A percentile compares a stretch with the other conserved stretches of the same genome.
These are phyloP conservation scores for Sternotherus odoratus DNA, from an alignment of 2,797 vertebrate genomes.

Conservation along the genomic window DNA sequence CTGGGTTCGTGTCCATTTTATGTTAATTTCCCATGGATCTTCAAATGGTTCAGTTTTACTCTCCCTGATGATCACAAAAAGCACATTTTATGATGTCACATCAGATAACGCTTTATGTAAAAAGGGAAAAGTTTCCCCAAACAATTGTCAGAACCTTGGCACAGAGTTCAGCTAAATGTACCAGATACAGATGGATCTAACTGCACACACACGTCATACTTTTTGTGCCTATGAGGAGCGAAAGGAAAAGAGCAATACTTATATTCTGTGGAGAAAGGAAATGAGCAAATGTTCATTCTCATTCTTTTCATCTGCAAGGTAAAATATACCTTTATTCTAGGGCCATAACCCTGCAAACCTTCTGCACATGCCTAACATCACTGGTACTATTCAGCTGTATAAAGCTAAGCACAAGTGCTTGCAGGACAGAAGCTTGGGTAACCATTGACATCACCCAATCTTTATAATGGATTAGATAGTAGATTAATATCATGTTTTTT, in stretches of 20 bases:
- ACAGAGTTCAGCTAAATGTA: background rate
- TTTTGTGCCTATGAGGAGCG: background rate
- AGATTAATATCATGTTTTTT: background rate
- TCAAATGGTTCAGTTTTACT: background rate
- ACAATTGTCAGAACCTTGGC: background rate
- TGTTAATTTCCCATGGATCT: background rate
- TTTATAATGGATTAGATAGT: background rate
- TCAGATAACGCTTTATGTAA: background rate
- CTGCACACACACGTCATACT: background rate
- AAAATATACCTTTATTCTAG: background rate
- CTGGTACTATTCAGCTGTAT: background rate
- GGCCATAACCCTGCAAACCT: background rate
- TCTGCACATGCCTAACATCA: background rate
- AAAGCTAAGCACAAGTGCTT: background rate
- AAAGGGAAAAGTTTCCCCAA: background rate
- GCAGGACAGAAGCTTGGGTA: background rate
- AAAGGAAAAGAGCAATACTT: background rate
- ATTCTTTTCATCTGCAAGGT: background rate
- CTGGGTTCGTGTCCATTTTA: background rate
- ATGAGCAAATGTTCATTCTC: background rate
- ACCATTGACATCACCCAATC: background rate
- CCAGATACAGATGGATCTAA: background rate
- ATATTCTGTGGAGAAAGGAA: background rate
- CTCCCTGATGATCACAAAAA: background rate
- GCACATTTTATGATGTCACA: fast-evolving